Percentiles rank a stretch among this genome's conserved stretches.
phyloP scores from a whole-genome alignment of 2,888 invertebrate genomes.

The Trichogramma evanescens region DNA sequence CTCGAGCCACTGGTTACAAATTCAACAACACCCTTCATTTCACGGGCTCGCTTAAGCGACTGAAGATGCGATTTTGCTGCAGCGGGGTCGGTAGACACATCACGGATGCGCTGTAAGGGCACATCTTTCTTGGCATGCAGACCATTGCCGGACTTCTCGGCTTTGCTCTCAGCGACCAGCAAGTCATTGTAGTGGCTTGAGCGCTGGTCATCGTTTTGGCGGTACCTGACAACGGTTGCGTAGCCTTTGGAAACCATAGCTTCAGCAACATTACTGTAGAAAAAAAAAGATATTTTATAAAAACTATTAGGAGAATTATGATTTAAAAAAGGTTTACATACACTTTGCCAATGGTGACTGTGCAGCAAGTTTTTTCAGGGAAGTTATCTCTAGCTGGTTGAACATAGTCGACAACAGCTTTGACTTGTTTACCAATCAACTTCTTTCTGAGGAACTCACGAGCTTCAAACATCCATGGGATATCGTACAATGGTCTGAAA shows the following conservation, averaged over 20 bases:
- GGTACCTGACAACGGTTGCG: constrained; percentile 86
- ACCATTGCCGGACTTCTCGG: constrained; percentile 76
- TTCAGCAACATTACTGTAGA: constrained; percentile 81
- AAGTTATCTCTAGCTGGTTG: constrained; percentile 90
- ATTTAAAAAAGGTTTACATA: constrained; percentile 44
- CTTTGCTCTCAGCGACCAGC: constrained; percentile 87
- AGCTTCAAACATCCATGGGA: constrained; percentile 98
- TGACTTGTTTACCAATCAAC: constrained; percentile 89
- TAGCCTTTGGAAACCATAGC: constrained; percentile 86
- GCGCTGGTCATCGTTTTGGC: constrained; percentile 92
- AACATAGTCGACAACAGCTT: constrained; percentile 88
- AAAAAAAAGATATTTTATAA: constrained; percentile 4
- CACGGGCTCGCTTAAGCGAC: constrained; percentile 82
- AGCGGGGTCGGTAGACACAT: constrained; percentile 73
- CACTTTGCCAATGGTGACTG: constrained; percentile 76
- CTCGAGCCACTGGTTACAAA: constrained; percentile 96
- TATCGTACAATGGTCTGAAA: constrained; percentile 89
- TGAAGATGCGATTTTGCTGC: constrained; percentile 90
- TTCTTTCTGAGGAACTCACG: constrained; percentile 94
- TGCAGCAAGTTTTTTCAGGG: constrained; percentile 93
- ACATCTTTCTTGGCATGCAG: constrained; percentile 84
- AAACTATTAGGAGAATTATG: constrained; percentile 2
- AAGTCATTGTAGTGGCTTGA: constrained; percentile 90
- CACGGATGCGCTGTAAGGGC: constrained; percentile 77
- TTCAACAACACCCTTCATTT: constrained; percentile 88